A percentile compares a stretch with the other conserved stretches of the same genome.
Conservation (phyloP, 2,888 invertebrate genomes). For the Pilophorus perplexus region DNA sequence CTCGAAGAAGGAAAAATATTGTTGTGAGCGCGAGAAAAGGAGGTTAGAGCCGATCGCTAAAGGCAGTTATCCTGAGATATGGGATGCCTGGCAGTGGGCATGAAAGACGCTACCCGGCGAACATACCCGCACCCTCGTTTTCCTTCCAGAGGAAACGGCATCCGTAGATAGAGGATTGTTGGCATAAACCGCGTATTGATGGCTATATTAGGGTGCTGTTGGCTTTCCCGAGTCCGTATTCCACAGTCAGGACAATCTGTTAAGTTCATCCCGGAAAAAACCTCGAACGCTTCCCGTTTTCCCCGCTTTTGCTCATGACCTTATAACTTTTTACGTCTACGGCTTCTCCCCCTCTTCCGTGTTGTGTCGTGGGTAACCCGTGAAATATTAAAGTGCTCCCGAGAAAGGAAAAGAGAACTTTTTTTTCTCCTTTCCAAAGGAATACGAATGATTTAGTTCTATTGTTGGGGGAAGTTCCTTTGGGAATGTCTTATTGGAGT, state of each 20-base stretch:
- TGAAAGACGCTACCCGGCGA: constrained; percentile 4
- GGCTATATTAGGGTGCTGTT: constrained; percentile 3
- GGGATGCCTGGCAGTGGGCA: constrained; percentile 21
- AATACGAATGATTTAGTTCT: constrained; percentile 24
- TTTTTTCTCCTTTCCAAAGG: constrained; percentile 6
- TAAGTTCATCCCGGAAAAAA: constrained; percentile 20
- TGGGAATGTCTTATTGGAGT: constrained; percentile 20
- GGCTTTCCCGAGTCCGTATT: neutral
- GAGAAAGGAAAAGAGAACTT: neutral
- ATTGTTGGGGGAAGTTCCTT: constrained; percentile 14
- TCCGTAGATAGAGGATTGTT: constrained; percentile 23
- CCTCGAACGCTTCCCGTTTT: neutral
- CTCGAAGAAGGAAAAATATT: constrained; percentile 15
- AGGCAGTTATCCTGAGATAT: constrained; percentile 26
- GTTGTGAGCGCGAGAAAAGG: constrained; percentile 1
- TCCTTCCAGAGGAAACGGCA: constrained; percentile 2
- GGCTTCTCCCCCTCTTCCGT: neutral
- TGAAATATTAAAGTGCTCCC: constrained; percentile 27
- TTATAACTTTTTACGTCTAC: constrained; percentile 23
- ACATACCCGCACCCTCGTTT: neutral
- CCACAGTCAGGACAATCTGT: constrained; percentile 15
- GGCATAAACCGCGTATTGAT: constrained; percentile 26
- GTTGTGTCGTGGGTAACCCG: constrained; percentile 16
- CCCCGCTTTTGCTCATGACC: neutral
- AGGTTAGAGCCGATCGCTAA: neutral